Base-by-base conservation (phyloP, 2,797 vertebrate genomes). In the Siniperca undulata region DNA sequence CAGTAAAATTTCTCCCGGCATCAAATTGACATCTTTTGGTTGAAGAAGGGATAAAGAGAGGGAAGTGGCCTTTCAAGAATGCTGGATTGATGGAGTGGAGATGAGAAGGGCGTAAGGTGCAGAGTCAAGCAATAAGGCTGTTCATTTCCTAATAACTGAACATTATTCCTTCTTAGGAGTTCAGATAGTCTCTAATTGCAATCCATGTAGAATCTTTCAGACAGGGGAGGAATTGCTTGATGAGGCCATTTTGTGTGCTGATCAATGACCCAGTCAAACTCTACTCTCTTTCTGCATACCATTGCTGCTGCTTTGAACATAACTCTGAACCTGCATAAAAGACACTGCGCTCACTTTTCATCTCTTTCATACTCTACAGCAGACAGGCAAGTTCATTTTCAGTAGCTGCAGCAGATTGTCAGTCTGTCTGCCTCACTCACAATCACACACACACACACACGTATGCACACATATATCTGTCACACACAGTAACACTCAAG, bases 301-400 rank as follows among this genome's bases (percentile, higher is more conserved):
- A 80, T 77, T 85, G 91, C 88, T 77, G 92, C 82, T 76, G 85
- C 95, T 96, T 96, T 96, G 95, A 96, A 96, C 94, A 81, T 62
- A 84, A 89, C 92, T 96, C 91, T 95, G 94, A 95, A 95, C 93
- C 92, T 88, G 94, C 95, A 95, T 96, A 94, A 96, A 96, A 95
- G 95, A 93, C 92, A 87, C 85, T 84, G 90, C 88, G 82, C 90
- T 92, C 89, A 93, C 93, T 92, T 95, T 94, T 95, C 94, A 94
- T 95, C 95, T 95, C 86, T 92, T 91, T 94, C 91, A 88, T 92
- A 92, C 85, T 93, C 93, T 83, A 87, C 88, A 91, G 90, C 91
- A 93, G 90, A 93, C 92, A 89, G 91, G 89, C 93, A 81, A 88
- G 92, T 93, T 93, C 91, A 91, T 94, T 94, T 92, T 91, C 90